These are phyloP conservation scores for Clytia hemisphaerica DNA, from an alignment of 30 jellyfish, hydroid and myxozoan species.

Conservation along the genomic window DNA sequence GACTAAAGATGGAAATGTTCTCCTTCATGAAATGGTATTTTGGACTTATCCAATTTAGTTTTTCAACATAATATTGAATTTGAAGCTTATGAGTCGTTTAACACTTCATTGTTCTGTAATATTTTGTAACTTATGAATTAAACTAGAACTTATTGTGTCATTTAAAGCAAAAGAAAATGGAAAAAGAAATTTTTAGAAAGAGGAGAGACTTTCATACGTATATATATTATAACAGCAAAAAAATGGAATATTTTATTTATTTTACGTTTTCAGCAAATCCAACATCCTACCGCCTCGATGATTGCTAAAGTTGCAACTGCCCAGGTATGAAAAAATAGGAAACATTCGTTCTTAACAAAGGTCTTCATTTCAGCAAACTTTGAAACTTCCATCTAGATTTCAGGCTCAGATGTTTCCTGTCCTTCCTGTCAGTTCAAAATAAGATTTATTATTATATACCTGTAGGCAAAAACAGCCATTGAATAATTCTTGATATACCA, in stretches of 20 bases:
- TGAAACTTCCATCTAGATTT: neutral
- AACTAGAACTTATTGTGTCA: too few species aligned
- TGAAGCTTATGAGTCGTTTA: too few species aligned
- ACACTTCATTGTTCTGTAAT: too few species aligned
- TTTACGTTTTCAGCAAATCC: conserved; percentile 76
- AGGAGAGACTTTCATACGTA: neutral
- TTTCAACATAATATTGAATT: neutral
- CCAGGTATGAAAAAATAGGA: conserved; percentile 52
- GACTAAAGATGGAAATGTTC: conserved; percentile 97
- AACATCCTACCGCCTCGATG: conserved; percentile 99
- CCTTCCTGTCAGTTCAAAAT: neutral
- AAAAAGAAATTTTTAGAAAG: too few species aligned
- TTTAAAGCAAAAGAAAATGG: too few species aligned
- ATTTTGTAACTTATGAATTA: too few species aligned
- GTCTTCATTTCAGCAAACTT: neutral
- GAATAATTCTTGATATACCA: too few species aligned
- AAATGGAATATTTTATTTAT: neutral
- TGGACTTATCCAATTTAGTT: neutral
- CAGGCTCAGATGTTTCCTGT: neutral
- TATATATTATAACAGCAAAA: neutral
- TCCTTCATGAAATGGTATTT: conserved; percentile 93
- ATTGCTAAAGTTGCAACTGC: conserved; percentile 99
- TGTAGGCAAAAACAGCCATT: too few species aligned
- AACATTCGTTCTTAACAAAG: neutral
- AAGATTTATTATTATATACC: too few species aligned